Evolutionary conservation across 2,113 vertebrate genomes (phyloP).

Genomic region (Ophthalmolycus amberensis): DNA sequence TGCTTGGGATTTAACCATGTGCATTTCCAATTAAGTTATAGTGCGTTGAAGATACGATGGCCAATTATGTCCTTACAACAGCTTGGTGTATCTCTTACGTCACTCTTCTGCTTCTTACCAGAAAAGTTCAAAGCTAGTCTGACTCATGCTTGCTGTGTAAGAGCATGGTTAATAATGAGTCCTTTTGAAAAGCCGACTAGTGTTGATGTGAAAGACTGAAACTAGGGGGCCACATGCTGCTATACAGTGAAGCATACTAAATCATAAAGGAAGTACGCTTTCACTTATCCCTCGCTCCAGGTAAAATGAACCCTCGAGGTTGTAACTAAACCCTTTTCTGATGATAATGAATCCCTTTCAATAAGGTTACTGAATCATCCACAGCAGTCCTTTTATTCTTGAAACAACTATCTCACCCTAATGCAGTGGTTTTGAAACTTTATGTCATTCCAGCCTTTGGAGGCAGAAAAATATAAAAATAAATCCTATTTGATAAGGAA

Average conservation of each 20-base stretch:
- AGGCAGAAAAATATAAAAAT: not conserved
- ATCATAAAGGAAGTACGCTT: constrained; percentile 23
- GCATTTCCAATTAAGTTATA: not conserved
- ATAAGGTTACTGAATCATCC: constrained; percentile 8
- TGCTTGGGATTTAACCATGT: not conserved
- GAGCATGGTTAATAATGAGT: constrained; percentile 31
- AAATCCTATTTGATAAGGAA: not conserved
- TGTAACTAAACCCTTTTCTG: constrained; percentile 17
- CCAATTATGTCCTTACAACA: constrained; percentile 2
- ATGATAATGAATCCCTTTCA: constrained; percentile 22
- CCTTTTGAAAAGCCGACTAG: constrained; percentile 8
- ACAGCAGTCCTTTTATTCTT: not conserved
- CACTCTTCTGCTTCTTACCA: not conserved
- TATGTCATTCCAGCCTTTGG: not conserved
- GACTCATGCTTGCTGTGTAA: constrained; percentile 14
- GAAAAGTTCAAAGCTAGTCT: constrained; percentile 19
- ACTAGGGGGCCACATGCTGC: constrained; percentile 27
- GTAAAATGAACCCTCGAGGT: not conserved
- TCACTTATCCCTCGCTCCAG: constrained; percentile 10
- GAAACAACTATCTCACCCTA: not conserved
- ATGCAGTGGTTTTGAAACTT: not conserved
- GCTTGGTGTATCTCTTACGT: not conserved
- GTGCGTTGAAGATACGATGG: not conserved
- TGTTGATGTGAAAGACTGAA: constrained; percentile 29
- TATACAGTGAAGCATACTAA: constrained; percentile 11